Evolutionary conservation across 2,888 invertebrate species (phyloP).

Genomic region (Drosophila monieri): DNA sequence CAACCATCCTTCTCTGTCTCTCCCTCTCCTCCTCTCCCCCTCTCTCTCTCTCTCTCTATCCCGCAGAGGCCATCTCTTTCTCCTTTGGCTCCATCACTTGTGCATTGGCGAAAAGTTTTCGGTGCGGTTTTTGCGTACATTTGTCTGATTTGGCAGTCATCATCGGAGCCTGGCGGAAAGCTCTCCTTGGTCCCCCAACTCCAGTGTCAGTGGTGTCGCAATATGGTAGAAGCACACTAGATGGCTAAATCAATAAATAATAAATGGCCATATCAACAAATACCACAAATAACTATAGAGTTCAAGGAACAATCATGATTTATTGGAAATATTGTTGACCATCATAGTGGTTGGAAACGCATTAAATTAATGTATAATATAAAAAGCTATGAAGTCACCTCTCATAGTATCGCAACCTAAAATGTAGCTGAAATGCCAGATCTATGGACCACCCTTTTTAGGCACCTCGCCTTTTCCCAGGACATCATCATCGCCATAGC

Average conservation of each 20-base stretch:
- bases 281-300: neutral
- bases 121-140: conserved; percentile 73
- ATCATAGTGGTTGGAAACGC: neutral
- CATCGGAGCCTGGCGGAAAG: conserved; percentile 35
- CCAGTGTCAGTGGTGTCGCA: conserved; percentile 22
- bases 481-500: conserved; percentile 11
- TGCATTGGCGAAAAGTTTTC: conserved; percentile 71
- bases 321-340: neutral
- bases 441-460: conserved; percentile 25
- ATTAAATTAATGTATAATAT: too few species aligned
- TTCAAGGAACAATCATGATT: neutral
- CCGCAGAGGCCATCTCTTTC: conserved; percentile 7
- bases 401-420: neutral
- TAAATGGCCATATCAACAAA: neutral
- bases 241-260: neutral
- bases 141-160: conserved; percentile 76
- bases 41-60: conserved; percentile 5
- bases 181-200: conserved; percentile 8
- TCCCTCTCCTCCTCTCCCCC: too few species aligned
- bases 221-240: neutral
- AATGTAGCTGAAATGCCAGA: conserved; percentile 2
- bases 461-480: conserved; percentile 1
- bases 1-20: neutral
- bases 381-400: neutral
- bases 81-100: conserved; percentile 49